Conservation (phyloP, 2,888 invertebrate species). For the Lasius fuliginosus region DNA sequence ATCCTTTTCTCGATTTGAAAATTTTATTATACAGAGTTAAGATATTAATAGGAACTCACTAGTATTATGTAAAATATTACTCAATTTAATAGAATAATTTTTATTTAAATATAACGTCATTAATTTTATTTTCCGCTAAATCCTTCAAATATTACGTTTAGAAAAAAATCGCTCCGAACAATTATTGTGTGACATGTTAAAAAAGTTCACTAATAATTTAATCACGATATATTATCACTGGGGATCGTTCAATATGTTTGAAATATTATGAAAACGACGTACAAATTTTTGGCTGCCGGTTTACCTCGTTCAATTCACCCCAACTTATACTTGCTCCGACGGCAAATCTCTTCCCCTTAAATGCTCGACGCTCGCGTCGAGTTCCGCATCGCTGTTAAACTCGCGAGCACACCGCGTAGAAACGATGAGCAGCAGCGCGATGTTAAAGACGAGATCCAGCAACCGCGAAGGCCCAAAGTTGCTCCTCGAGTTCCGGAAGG, state of each 20-base stretch:
- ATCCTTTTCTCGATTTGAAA: not conserved
- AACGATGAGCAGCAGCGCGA: constrained; percentile 46
- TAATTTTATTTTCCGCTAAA: not conserved
- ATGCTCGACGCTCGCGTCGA: constrained; percentile 52
- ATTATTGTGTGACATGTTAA: not conserved
- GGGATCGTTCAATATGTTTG: not conserved
- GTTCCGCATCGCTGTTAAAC: constrained; percentile 59
- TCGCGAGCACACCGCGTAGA: constrained; percentile 55
- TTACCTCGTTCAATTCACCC: not conserved
- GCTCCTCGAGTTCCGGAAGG: constrained; percentile 68
- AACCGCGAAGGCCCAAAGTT: constrained; percentile 64
- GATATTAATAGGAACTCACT: not conserved
- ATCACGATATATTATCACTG: not conserved
- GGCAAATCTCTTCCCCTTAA: not conserved
- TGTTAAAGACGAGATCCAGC: constrained; percentile 47
- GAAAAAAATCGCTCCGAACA: not conserved
- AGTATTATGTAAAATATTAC: not conserved
- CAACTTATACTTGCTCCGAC: not conserved
- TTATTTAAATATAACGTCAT: not conserved
- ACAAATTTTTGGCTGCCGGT: not conserved
- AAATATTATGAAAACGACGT: not conserved
- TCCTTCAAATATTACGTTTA: not conserved
- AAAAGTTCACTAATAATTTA: not conserved
- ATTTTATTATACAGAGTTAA: not conserved
- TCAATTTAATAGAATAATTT: not conserved